Evolutionary conservation across 1,140 invertebrate species (phyloP), one percentile per base, ranked within the genome.

Genomic region (Daktulosphaira vitifoliae): DNA sequence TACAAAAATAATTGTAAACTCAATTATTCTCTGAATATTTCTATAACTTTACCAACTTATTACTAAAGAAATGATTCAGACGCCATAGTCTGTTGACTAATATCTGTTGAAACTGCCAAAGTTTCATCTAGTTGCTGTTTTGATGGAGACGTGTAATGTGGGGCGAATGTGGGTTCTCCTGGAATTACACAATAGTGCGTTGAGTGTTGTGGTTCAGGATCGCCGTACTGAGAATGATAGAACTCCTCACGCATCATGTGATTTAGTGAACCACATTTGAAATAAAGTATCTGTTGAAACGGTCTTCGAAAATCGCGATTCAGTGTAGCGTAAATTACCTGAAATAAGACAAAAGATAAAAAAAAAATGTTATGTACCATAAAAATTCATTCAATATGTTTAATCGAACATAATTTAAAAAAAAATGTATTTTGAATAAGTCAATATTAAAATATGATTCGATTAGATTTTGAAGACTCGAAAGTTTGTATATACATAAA

Each of bases 191-290:
- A 65, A 39, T 65, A 65, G 23, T 65, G 62, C 18, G 56, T 62
- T 22, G 56, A 66, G 54, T 66, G 66, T 42, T 66, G 68, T 13
- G 65, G 68, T 8, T 69, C 69, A 6, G 87, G 87, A 71, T 88
- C 88, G 8, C 90, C 90, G 71, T 92, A 93, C 73, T 93, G 89
- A 69, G 88, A 90, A 70, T 92, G 87, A 70, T 93, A 95, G 72
- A 92, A 92, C 70, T 93, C 90, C 71, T 92, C 89, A 4, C 91
- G 78, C 88, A 94, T 92, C 81, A 91, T 89, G 69, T 87, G 84
- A 73, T 93, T 92, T 46, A 95, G 78, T 56, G 89, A 89, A 39
- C 86, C 84, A 74, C 90, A 94, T 20, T 89, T 82, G 73, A 90
- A 90, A 75, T 86, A 92, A 0, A 94, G 79, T 46, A 95, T 92